Evolutionary conservation across 2,888 invertebrate species (phyloP), one percentile per base, ranked within the genome.

Genomic region (Crematogaster levior): DNA sequence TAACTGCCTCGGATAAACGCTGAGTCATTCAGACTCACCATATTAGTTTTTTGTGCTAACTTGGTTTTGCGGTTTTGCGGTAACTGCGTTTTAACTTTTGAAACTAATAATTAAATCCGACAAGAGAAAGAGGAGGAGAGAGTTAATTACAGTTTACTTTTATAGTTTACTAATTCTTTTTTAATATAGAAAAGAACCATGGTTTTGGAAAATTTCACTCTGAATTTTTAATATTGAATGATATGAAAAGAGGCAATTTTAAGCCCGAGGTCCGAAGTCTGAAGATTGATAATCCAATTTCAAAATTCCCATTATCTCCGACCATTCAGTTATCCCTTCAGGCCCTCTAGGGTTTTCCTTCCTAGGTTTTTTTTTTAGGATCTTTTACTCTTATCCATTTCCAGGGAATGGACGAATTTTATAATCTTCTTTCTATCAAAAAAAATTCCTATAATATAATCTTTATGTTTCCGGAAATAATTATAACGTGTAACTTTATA

Each of bases 271-370:
- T 85, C 83, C 80, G 81, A 84, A 87, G 87, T 34, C 72, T 60
- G 87, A 83, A 89, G 89, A 89, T 89, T 89, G 89, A 89, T 89
- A 89, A 88, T 89, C 89, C 89, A 89, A 89, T 89, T 89, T 89
- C 89, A 85, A 88, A 89, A 89, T 87, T 89, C 79, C 88, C 87
- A 89, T 89, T 89, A 89, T 89, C 89, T 89, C 89, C 89, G 86
- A 84, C 89, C 88, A 87, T 87, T 79, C 75, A 86, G 83, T 87
- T 79, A 79, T 86, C 89, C 84, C 85, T 88, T 84, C 88, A 81
- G 88, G 88, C 84, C 84, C 85, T 86, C 84, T 84, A 87, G 83
- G 84, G n/a, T n/a, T n/a, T n/a, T n/a, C 81, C 85, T 84, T 89
- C 61, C 84, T 73, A 81, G 83, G 70, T 85, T 81, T 88, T 84